Conservation (phyloP, 1,140 invertebrate species). For the Drosophila simulans region DNA sequence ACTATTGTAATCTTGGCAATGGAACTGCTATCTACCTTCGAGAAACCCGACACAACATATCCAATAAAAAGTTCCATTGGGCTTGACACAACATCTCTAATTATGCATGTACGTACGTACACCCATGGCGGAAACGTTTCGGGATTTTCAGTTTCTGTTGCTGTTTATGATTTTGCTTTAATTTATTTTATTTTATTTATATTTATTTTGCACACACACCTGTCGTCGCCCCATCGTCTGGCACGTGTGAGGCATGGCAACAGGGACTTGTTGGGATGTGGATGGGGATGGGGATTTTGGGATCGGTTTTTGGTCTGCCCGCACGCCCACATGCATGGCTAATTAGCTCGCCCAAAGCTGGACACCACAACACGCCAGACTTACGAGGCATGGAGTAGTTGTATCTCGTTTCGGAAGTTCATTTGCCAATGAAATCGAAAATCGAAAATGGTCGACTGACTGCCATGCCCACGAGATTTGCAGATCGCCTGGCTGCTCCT, state of each 20-base stretch:
- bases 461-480: neutral
- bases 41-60: constrained; percentile 3
- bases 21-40: neutral
- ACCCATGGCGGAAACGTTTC: constrained; percentile 40
- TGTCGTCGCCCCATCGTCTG: constrained; percentile 23
- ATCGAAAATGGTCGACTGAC: constrained; percentile 45
- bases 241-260: constrained; percentile 70
- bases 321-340: constrained; percentile 49
- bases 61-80: constrained; percentile 26
- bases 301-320: constrained; percentile 16
- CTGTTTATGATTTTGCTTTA: constrained; percentile 19
- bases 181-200: constrained; percentile 14
- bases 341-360: constrained; percentile 31
- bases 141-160: neutral
- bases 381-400: neutral
- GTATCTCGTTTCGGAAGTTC: constrained; percentile 55
- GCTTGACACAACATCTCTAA: constrained; percentile 20
- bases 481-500: neutral
- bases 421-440: constrained; percentile 73
- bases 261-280: neutral
- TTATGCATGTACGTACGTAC: constrained; percentile 24
- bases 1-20: neutral
- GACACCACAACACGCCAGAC: neutral
- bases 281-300: constrained; percentile 3
- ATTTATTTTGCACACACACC: constrained; percentile 39